These are phyloP conservation scores for Nomada ferruginata DNA, from an alignment of 2,888 invertebrate genomes.

Conservation along the genomic window DNA sequence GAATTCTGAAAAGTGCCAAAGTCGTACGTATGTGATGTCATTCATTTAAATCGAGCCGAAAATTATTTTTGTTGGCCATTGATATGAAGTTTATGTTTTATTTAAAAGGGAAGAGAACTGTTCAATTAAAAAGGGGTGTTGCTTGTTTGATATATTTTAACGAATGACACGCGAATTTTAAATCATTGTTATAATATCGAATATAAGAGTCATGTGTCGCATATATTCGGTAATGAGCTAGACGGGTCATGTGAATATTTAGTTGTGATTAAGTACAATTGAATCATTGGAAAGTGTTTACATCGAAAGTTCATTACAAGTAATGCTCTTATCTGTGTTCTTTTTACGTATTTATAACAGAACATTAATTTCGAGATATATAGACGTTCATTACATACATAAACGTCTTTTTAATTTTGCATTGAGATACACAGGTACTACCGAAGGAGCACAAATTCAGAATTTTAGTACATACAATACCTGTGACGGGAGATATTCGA, in stretches of 20 bases:
- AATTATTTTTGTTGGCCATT: slow-evolving; percentile 10
- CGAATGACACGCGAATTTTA: slow-evolving; percentile 37
- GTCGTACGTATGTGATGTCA: slow-evolving; percentile 48
- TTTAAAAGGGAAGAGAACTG: background rate
- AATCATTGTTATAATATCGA: slow-evolving; percentile 31
- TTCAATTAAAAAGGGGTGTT: slow-evolving; percentile 11
- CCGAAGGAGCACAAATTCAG: slow-evolving; percentile 22
- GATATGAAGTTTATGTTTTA: slow-evolving; percentile 9
- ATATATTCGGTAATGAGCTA: slow-evolving; percentile 51
- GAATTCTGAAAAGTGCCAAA: slow-evolving; percentile 62
- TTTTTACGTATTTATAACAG: slow-evolving; percentile 38
- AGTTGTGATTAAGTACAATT: slow-evolving; percentile 36
- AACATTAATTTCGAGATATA: slow-evolving; percentile 21
- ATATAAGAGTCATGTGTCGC: slow-evolving; percentile 27
- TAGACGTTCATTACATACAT: slow-evolving; percentile 3
- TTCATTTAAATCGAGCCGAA: slow-evolving; percentile 18
- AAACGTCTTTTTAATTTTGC: slow-evolving; percentile 26
- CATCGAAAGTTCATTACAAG: slow-evolving; percentile 16
- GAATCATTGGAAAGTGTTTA: slow-evolving; percentile 11
- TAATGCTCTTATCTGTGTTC: slow-evolving; percentile 26
- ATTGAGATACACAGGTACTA: slow-evolving; percentile 29
- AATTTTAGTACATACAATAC: slow-evolving; percentile 10
- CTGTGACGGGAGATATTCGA: slow-evolving; percentile 43
- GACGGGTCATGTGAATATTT: slow-evolving; percentile 54
- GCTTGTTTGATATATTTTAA: slow-evolving; percentile 29